Conservation (phyloP, 2,797 vertebrate species). For the Thunnus albacares region DNA sequence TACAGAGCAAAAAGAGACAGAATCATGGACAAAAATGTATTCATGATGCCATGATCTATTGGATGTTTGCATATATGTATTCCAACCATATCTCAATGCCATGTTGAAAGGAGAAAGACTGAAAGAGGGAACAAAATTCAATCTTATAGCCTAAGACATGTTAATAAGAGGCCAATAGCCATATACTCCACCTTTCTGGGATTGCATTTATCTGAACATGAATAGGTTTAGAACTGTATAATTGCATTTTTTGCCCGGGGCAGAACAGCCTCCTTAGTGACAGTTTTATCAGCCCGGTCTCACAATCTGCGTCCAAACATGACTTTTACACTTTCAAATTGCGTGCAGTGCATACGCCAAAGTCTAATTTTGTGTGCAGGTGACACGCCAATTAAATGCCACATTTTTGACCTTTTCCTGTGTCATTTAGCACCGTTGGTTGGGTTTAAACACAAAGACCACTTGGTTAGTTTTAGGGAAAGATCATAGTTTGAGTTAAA, state of each 20-base stretch:
- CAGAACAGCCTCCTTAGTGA: constrained; percentile 10
- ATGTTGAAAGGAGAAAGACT: not conserved
- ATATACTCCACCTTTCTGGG: not conserved
- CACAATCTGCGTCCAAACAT: no score
- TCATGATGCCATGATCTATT: constrained; percentile 1
- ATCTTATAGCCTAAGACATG: not conserved
- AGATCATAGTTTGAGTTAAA: no score
- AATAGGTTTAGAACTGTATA: not conserved
- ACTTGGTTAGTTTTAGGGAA: no score
- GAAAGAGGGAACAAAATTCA: not conserved
- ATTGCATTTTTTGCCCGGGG: not conserved
- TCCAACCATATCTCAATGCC: not conserved
- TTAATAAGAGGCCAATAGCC: not conserved
- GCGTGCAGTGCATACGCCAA: no score
- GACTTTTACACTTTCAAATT: no score
- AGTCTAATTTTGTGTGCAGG: no score
- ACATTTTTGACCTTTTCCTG: no score
- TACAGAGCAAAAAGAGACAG: not conserved
- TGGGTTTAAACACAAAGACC: no score
- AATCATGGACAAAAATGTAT: not conserved
- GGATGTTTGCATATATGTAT: constrained; percentile 8
- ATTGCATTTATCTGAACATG: not conserved
- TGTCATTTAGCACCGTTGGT: no score
- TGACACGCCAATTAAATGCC: no score
- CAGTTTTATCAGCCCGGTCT: no score